Base-by-base conservation (phyloP, 2,113 vertebrate genomes). In the Muntiacus reevesi region DNA sequence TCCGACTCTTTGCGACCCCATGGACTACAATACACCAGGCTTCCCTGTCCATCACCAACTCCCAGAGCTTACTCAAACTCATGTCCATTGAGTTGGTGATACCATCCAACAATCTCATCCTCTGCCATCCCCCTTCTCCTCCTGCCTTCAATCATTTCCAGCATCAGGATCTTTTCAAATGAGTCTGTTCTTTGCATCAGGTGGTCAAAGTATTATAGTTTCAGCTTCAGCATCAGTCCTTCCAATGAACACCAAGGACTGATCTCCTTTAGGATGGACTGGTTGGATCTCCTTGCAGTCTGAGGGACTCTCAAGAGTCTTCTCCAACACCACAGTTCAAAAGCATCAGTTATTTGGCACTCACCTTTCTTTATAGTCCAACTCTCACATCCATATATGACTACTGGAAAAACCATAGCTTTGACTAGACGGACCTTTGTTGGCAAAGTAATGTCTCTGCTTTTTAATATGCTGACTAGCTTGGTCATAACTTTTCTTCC, bases 1-100 rank as follows among this genome's bases (percentile, higher is more conserved):
- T 62, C 6, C 0, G 0, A 62, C 14, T 62, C 30, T 62, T 62
- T 62, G 5, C 1, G 2, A 30, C 28, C 13, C 60, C 60, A 62
- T 62, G 60, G 28, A 62, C 13, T 15, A 6, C 13, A 62, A 14
- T 13, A 62, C 6, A 15, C 60, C 60, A 62, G 14, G 60, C 13
- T 30, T 62, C 60, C 60, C 28, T 62, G 2, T 30, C 60, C 60
- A 15, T 62, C 28, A 30, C 60, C 60, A 30, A 30, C 13, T 62
- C 60, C 28, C 6, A 0, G 60, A 6, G 13, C 14, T 62, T 30
- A 30, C 13, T 30, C 60, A 30, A 15, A 60, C 5, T 30, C 60
- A 62, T 3, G 60, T 62, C 28, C 60, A 15, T 30, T 30, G 59
- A 62, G 28, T 62, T 4, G 15, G 60, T 30, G 60, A 62, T 30